phyloP scores from a whole-genome alignment of 30 jellyfish, hydroid and myxozoan species.

The Cassiopea andromeda region DNA sequence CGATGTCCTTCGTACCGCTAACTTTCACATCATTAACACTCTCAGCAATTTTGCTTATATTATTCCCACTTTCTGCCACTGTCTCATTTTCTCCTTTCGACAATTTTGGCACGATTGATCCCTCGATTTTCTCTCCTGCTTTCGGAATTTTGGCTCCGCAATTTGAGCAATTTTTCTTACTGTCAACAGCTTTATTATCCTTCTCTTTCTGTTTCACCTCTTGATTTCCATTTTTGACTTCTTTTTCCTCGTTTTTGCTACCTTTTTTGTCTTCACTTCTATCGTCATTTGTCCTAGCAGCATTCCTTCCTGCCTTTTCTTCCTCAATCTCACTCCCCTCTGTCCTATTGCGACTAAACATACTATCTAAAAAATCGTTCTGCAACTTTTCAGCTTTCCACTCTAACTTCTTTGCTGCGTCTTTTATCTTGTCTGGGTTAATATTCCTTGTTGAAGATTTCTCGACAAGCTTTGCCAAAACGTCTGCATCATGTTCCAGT shows the following conservation, averaged over 20 bases:
- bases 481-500: conserved; percentile 18
- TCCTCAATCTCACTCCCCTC: background rate
- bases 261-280: background rate
- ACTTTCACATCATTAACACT: background rate
- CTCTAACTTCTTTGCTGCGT: conserved; percentile 41
- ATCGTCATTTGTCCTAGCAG: background rate
- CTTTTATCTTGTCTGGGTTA: conserved; percentile 12
- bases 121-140: conserved; percentile 20
- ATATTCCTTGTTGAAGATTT: conserved; percentile 10
- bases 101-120: conserved; percentile 28
- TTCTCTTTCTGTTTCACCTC: background rate
- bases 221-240: background rate
- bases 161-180: background rate
- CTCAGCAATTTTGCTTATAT: background rate
- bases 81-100: background rate
- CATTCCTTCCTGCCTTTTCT: background rate
- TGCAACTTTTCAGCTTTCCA: conserved; percentile 18
- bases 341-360: background rate
- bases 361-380: conserved; percentile 12
- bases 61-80: background rate
- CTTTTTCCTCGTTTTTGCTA: background rate
- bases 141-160: conserved; percentile 20
- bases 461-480: conserved; percentile 36
- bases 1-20: background rate
- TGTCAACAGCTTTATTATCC: background rate